Base-by-base conservation (phyloP, 2,888 invertebrate genomes). In the Nephrotoma guestfalica region DNA sequence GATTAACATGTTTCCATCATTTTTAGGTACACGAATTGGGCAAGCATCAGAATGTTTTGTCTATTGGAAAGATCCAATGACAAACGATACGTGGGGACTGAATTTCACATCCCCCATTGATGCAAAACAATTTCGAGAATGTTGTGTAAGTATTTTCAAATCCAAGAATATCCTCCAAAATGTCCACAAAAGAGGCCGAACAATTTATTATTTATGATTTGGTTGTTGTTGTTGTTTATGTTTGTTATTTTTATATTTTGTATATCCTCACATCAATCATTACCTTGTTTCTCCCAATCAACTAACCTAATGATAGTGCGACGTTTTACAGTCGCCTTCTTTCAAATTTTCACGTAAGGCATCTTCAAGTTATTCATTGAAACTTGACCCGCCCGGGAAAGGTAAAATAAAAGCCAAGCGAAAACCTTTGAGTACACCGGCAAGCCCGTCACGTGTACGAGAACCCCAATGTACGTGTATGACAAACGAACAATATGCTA, bases 21-120 rank as follows among this genome's bases (percentile, higher is more conserved):
- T 92, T 93, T 41, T 91, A 98, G 98, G 98, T 87, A 99, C 98
- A 86, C 95, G 98, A 89, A 97, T 99, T 91, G 98, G 98, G 40
- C 98, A 98, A 92, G 98, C 98, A 83, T 98, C 98, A 57, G 99
- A 99, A 93, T 98, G 99, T 92, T 99, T 99, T 92, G 97, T 99
- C 87, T 99, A 99, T 92, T 99, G 99, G 99, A 97, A 98, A 91
- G 99, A 99, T 92, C 96, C 97, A 86, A 96, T 97, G 95, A 97
- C 97, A 89, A 97, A 97, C 92, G 98, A 98, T 92, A 99, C 99
- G 83, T 99, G 99, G 99, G 99, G 99, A 87, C 94, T 99, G 88
- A 99, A 99, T 92, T 99, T 99, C 91, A 98, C 98, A 86, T 98
- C 98, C 87, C 97, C 98, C 88, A 97, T 97, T 89, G 99, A 99